Conservation (phyloP, 64 coral and sea anemone genomes). For the Montipora foliosa region DNA sequence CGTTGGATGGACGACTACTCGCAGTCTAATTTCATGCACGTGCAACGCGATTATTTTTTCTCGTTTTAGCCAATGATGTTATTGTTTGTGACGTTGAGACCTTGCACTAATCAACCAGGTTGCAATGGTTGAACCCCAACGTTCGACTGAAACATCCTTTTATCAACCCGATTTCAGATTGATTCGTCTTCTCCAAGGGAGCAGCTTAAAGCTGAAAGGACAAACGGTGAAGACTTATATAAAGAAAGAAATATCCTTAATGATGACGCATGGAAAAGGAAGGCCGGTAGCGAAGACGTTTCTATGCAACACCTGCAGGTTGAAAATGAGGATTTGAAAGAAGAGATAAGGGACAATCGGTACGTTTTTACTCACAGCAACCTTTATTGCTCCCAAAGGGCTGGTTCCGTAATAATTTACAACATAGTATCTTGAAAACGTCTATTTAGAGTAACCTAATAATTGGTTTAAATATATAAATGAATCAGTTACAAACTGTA, state of each 20-base stretch:
- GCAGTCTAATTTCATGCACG: no score
- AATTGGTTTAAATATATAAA: no score
- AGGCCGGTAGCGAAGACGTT: neutral
- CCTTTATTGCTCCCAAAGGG: no score
- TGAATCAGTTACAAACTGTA: no score
- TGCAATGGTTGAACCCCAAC: no score
- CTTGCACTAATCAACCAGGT: no score
- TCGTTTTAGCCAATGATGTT: neutral
- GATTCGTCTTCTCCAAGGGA: neutral
- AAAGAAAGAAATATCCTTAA: neutral
- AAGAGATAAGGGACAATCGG: conserved; percentile 32
- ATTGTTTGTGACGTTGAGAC: no score
- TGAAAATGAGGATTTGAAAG: conserved; percentile 51
- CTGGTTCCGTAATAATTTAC: neutral
- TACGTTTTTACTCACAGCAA: neutral
- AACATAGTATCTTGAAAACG: no score
- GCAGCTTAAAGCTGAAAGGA: neutral
- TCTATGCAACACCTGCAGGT: neutral
- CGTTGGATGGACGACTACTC: no score
- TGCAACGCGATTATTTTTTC: no score
- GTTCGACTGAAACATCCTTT: no score
- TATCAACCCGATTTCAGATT: neutral
- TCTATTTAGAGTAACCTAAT: no score
- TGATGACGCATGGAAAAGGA: neutral
- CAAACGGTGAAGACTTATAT: neutral